phyloP scores from a whole-genome alignment of 2,797 vertebrate genomes.

The Trichosurus vulpecula region DNA sequence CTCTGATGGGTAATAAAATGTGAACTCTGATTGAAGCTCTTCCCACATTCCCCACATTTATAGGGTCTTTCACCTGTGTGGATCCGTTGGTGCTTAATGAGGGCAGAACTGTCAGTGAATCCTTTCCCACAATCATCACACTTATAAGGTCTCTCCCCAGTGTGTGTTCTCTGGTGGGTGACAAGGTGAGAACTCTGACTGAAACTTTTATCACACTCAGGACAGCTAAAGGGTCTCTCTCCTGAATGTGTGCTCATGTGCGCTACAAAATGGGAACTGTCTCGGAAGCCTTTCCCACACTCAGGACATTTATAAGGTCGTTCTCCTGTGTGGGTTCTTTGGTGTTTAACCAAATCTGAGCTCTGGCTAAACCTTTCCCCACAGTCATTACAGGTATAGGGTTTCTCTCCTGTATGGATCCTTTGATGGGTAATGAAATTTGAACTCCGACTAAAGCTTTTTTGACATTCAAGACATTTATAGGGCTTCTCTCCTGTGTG shows the following conservation, averaged over 20 bases:
- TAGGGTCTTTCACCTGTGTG: constrained; percentile 72
- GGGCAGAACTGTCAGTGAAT: constrained; percentile 67
- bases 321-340: constrained; percentile 63
- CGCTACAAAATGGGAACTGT: constrained; percentile 63
- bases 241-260: constrained; percentile 68
- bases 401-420: constrained; percentile 59
- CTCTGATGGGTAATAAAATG: constrained; percentile 63
- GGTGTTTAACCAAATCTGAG: constrained; percentile 66
- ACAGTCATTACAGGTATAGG: constrained; percentile 58
- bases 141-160: constrained; percentile 67
- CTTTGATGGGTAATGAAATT: constrained; percentile 71
- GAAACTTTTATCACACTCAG: constrained; percentile 63
- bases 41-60: constrained; percentile 63
- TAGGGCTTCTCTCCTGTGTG: constrained; percentile 68
- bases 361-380: constrained; percentile 68
- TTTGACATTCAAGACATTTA: constrained; percentile 59
- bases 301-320: constrained; percentile 60
- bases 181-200: constrained; percentile 65
- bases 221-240: constrained; percentile 69
- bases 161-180: constrained; percentile 65
- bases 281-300: constrained; percentile 65
- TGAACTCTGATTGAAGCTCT: constrained; percentile 72
- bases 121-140: constrained; percentile 67
- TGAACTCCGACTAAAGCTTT: constrained; percentile 71
- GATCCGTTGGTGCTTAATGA: constrained; percentile 69